Percentiles rank a stretch among this genome's conserved stretches.
Evolutionary conservation across 2,797 vertebrate species (phyloP).

Genomic region (Sorex maritimensis): DNA sequence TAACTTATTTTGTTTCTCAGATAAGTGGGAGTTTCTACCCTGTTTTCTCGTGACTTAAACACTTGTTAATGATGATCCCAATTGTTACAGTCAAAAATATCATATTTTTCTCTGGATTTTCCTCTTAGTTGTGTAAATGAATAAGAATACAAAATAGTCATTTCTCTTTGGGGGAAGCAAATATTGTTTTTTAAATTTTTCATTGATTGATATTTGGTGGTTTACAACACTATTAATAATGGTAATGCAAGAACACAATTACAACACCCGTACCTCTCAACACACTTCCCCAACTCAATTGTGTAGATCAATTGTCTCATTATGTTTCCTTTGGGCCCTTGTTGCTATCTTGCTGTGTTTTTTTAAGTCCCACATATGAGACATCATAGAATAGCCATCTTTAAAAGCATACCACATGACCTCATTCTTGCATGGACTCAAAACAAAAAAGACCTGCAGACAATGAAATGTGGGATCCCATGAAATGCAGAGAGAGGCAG

Average conservation of each 20-base stretch:
- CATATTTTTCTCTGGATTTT: slow-evolving; percentile 23
- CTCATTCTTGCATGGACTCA: background rate
- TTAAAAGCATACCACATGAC: slow-evolving; percentile 31
- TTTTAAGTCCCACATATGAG: no score
- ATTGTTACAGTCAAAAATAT: slow-evolving; percentile 8
- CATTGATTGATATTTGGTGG: no score
- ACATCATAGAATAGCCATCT: slow-evolving; percentile 7
- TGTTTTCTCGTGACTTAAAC: slow-evolving; percentile 56
- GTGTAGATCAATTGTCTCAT: no score
- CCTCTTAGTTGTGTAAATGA: background rate
- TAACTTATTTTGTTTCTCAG: slow-evolving; percentile 11
- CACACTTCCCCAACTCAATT: no score
- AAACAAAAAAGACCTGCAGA: background rate
- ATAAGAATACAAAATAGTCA: background rate
- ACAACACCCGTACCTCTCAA: no score
- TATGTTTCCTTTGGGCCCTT: no score
- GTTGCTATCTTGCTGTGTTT: no score
- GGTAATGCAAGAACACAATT: no score
- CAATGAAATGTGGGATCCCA: background rate
- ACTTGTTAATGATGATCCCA: background rate
- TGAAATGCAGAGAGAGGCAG: background rate
- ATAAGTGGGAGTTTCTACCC: slow-evolving; percentile 55
- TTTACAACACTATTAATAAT: no score
- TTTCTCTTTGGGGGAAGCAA: no score
- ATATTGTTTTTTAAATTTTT: no score